Conservation (phyloP, 2,797 vertebrate species). For the Falco concolor region DNA sequence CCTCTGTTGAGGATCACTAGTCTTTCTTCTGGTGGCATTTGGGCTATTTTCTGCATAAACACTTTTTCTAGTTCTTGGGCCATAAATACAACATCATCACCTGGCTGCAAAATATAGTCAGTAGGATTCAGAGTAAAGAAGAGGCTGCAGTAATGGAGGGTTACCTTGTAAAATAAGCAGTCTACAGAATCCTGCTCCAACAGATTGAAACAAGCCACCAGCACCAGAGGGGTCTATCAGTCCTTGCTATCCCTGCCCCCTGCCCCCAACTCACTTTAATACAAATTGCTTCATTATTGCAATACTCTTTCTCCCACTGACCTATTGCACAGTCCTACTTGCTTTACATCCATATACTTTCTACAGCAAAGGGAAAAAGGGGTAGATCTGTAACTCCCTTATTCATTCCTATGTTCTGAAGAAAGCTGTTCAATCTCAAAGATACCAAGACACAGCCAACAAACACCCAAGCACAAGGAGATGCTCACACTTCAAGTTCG, state of each 20-base stretch:
- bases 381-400: neutral
- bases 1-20: constrained; percentile 68
- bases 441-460: neutral
- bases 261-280: neutral
- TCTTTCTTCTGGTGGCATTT: constrained; percentile 86
- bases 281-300: neutral
- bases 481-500: neutral
- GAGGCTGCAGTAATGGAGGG: neutral
- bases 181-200: neutral
- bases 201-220: neutral
- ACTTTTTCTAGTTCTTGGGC: constrained; percentile 88
- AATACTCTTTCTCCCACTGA: neutral
- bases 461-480: neutral
- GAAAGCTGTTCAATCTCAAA: neutral
- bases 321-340: neutral
- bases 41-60: constrained; percentile 83
- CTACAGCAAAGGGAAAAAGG: neutral
- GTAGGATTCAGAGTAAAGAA: neutral
- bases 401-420: neutral
- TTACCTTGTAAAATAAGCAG: neutral
- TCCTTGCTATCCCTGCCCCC: neutral
- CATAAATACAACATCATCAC: constrained; percentile 92
- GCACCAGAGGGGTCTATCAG: neutral
- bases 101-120: constrained; percentile 76
- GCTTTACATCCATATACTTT: neutral